Evolutionary conservation across 2,888 invertebrate genomes (phyloP).

Genomic region (Stomorhina lunata): DNA sequence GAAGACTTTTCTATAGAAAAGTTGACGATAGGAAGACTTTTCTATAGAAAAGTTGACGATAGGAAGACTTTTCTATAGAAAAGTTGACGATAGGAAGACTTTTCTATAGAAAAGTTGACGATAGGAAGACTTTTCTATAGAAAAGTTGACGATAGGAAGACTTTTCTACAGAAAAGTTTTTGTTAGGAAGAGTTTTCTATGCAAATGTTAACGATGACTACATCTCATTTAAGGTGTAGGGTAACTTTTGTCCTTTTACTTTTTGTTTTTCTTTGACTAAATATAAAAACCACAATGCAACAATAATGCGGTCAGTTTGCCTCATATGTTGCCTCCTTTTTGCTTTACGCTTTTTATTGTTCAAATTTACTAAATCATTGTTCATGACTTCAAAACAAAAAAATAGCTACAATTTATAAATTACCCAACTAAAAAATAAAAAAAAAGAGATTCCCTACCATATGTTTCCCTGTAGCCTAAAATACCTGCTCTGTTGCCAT

Average conservation of each 20-base stretch:
- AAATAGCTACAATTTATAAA: constrained; percentile 4
- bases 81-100: too few species aligned
- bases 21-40: too few species aligned
- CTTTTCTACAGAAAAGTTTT: neutral
- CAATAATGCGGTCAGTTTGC: constrained; percentile 55
- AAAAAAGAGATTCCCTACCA: neutral
- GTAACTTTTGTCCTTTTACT: neutral
- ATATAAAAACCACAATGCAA: constrained; percentile 34
- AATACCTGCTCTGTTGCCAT: too few species aligned
- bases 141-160: too few species aligned
- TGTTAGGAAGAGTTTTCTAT: neutral
- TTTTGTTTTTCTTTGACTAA: neutral
- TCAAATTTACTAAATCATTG: constrained; percentile 22
- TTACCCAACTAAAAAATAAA: neutral
- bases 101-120: too few species aligned
- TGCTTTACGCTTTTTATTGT: neutral
- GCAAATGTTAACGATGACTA: neutral
- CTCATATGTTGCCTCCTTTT: constrained; percentile 9
- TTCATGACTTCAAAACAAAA: neutral
- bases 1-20: too few species aligned
- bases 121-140: too few species aligned
- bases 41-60: too few species aligned
- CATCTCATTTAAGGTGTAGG: too few species aligned
- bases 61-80: too few species aligned
- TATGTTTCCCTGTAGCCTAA: constrained; percentile 37